Evolutionary conservation across 2,888 invertebrate genomes (phyloP).

Genomic region (Aleiodes alternator): DNA sequence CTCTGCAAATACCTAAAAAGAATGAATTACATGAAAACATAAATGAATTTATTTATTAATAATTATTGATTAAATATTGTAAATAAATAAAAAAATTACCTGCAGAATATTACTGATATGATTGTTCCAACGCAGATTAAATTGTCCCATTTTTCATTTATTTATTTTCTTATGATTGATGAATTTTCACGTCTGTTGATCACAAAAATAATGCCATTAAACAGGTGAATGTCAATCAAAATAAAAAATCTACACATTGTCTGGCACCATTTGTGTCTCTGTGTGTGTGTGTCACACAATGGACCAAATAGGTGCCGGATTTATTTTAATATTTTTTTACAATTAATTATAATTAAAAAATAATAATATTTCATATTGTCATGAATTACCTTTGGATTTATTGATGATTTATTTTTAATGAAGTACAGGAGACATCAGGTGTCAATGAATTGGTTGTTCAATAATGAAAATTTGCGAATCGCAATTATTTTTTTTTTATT

Average conservation of each 20-base stretch:
- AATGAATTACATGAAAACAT: constrained; percentile 8
- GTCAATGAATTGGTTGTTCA: constrained; percentile 18
- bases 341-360: neutral
- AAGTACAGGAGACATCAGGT: neutral
- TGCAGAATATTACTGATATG: constrained; percentile 76
- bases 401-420: neutral
- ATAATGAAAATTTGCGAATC: constrained; percentile 13
- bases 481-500: constrained; percentile 15
- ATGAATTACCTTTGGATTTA: neutral
- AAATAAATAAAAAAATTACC: constrained; percentile 55
- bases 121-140: constrained; percentile 77
- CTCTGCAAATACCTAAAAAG: constrained; percentile 72
- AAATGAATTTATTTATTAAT: neutral
- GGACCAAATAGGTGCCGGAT: neutral
- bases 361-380: neutral
- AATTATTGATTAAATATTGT: neutral
- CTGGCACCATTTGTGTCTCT: neutral
- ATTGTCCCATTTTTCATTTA: constrained; percentile 65
- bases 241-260: constrained; percentile 6
- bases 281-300: constrained; percentile 5
- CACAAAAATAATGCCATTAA: constrained; percentile 12
- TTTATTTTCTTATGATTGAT: neutral
- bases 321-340: neutral
- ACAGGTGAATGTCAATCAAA: constrained; percentile 7
- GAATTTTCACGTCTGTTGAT: neutral